phyloP scores from a whole-genome alignment of 2,797 vertebrate species.

The Hipposideros larvatus region DNA sequence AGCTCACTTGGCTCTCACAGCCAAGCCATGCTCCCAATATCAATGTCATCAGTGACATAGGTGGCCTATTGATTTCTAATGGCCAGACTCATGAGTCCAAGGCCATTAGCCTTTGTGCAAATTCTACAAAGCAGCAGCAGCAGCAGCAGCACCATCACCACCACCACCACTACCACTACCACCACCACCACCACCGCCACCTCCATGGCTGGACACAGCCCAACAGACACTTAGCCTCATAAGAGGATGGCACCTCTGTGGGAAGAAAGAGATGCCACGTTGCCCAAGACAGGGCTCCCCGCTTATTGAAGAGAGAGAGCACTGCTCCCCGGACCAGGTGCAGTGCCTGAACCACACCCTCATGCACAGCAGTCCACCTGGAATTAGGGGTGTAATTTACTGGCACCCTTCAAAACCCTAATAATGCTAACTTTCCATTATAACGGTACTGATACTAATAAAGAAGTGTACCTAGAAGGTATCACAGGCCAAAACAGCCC shows the following conservation, averaged over 20 bases:
- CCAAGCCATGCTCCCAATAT: neutral
- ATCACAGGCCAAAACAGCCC: neutral
- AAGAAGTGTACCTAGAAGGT: neutral
- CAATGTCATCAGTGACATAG: neutral
- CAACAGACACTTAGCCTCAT: neutral
- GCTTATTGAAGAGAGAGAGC: neutral
- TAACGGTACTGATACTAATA: neutral
- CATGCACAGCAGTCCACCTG: neutral
- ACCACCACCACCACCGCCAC: neutral
- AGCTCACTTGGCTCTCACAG: neutral
- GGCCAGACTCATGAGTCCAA: neutral
- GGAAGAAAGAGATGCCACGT: neutral
- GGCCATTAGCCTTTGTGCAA: neutral
- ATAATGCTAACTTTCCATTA: constrained; percentile 18
- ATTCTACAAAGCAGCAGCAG: neutral
- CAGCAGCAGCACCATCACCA: too few species aligned
- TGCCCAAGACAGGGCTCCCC: neutral
- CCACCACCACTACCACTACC: neutral
- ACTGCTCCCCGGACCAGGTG: neutral
- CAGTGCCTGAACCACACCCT: neutral
- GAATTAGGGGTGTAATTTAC: neutral
- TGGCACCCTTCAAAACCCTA: neutral
- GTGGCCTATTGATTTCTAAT: neutral
- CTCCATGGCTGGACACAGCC: neutral
- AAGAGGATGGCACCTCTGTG: neutral